phyloP scores from a whole-genome alignment of 2,113 vertebrate genomes.

The Anoplopoma fimbria region DNA sequence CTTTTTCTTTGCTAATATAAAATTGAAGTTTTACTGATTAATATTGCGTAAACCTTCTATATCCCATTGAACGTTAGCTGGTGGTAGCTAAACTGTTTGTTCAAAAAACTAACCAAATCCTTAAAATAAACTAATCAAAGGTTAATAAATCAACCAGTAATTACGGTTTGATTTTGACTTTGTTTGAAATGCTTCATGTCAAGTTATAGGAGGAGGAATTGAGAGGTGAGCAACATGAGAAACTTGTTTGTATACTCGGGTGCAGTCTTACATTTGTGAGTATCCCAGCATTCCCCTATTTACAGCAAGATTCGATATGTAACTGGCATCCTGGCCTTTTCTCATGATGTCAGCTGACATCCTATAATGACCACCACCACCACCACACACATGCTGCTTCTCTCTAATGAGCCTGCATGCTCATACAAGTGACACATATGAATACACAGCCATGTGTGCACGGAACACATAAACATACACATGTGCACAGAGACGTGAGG shows the following conservation, averaged over 20 bases:
- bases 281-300: not conserved
- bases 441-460: not conserved
- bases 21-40: too few species aligned
- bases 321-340: slow-evolving; percentile 4
- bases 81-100: too few species aligned
- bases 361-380: slow-evolving; percentile 8
- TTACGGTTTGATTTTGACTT: too few species aligned
- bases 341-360: slow-evolving; percentile 13
- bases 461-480: not conserved
- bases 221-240: not conserved
- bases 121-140: not conserved
- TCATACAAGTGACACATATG: not conserved
- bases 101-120: too few species aligned
- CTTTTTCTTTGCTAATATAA: too few species aligned
- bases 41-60: too few species aligned
- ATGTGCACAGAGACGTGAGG: not conserved
- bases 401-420: slow-evolving; percentile 7
- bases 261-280: not conserved
- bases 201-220: not conserved
- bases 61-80: too few species aligned
- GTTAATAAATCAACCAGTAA: not conserved
- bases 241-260: not conserved
- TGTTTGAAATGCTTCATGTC: not conserved
- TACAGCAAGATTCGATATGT: not conserved
- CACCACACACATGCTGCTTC: not conserved